Conservation (phyloP, 2,888 invertebrate species). For the Notodonta dromedarius region DNA sequence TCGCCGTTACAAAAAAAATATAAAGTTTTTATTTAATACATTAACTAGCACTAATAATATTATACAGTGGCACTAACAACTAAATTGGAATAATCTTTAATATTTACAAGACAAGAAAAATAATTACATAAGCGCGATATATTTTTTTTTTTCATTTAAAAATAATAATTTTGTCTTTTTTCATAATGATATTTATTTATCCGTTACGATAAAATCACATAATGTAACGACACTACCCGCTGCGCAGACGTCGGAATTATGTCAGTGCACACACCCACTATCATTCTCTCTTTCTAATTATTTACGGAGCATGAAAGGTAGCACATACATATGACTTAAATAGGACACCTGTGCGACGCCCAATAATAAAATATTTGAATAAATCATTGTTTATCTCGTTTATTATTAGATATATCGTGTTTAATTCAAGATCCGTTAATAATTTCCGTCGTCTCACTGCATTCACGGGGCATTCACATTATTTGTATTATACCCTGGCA, state of each 20-base stretch:
- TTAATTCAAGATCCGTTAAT: neutral
- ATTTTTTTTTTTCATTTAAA: constrained; percentile 23
- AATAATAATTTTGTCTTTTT: constrained; percentile 39
- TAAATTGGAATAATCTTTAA: constrained; percentile 75
- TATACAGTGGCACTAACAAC: constrained; percentile 75
- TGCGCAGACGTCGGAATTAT: no score
- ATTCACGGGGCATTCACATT: neutral
- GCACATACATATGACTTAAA: no score
- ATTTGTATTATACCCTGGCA: no score
- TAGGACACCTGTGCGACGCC: no score
- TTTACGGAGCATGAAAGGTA: no score
- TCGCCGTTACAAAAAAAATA: constrained; percentile 50
- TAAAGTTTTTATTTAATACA: constrained; percentile 63
- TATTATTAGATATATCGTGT: neutral
- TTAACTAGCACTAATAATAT: constrained; percentile 69
- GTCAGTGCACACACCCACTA: no score
- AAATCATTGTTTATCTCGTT: neutral
- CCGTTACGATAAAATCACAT: constrained; percentile 7
- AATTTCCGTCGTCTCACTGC: neutral
- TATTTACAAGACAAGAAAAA: constrained; percentile 73
- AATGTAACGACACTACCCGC: neutral
- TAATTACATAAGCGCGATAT: constrained; percentile 51
- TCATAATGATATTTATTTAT: constrained; percentile 5
- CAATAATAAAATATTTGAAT: neutral
- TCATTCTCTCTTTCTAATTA: no score